Percentiles rank a stretch among this genome's conserved stretches.
These are phyloP conservation scores for Ariopsis seemanni DNA, from an alignment of 2,113 vertebrate genomes.

Conservation along the genomic window DNA sequence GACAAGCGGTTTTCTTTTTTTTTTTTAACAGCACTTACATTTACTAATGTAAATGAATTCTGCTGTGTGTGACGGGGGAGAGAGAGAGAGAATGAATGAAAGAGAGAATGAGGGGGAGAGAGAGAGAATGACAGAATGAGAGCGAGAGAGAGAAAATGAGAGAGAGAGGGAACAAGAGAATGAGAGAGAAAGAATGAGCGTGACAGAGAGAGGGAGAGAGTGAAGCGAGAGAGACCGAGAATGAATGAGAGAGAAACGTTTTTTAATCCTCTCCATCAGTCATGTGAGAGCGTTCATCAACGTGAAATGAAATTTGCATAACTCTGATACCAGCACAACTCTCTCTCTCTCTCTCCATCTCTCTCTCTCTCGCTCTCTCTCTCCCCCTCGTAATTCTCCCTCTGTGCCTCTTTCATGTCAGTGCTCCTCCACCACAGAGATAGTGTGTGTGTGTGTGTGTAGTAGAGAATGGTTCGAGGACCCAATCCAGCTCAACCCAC, in stretches of 20 bases:
- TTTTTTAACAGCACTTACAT: conserved; percentile 5
- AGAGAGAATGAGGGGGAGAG: not conserved
- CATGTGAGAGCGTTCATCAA: conserved; percentile 17
- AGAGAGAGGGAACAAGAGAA: too few relatives aligned
- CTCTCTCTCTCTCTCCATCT: not conserved
- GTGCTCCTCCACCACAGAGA: conserved; percentile 20
- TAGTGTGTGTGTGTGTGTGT: conserved; percentile 36
- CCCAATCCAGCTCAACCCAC: conserved; percentile 33
- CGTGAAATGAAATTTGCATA: conserved; percentile 11
- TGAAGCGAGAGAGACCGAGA: not conserved
- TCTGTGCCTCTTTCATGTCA: conserved; percentile 37
- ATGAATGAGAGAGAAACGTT: not conserved
- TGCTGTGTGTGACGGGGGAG: not conserved
- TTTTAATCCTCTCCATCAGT: conserved; percentile 13
- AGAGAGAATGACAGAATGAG: too few relatives aligned
- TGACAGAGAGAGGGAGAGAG: not conserved
- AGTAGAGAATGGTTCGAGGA: not conserved
- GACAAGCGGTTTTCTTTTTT: not conserved
- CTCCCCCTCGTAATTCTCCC: not conserved
- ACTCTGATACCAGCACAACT: conserved; percentile 32
- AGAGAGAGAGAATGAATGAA: not conserved
- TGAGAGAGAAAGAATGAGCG: not conserved
- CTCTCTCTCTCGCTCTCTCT: not conserved
- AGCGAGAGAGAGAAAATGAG: too few relatives aligned
- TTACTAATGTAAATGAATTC: not conserved